phyloP scores from a whole-genome alignment of 2,888 invertebrate species.

The Drosophila rubida region DNA sequence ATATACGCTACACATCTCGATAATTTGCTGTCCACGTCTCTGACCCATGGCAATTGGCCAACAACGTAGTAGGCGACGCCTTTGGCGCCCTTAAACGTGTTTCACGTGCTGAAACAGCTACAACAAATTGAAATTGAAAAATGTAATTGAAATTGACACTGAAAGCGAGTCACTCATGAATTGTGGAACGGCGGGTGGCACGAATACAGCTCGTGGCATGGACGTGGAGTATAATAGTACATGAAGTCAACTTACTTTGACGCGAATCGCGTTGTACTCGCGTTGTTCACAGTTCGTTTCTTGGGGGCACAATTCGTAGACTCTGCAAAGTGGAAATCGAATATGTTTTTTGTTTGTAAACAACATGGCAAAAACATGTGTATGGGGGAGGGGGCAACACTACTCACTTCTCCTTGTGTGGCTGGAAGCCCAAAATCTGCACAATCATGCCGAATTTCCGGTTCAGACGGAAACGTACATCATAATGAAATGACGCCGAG shows the following conservation, averaged over 20 bases:
- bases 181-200: constrained; percentile 48
- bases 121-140: constrained; percentile 11
- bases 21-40: constrained; percentile 1
- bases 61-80: constrained; percentile 24
- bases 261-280: constrained; percentile 83
- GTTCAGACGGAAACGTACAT: constrained; percentile 83
- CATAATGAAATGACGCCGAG: constrained; percentile 53
- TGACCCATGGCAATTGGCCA: constrained; percentile 18
- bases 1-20: neutral
- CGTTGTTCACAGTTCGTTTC: constrained; percentile 83
- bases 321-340: constrained; percentile 65
- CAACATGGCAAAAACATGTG: constrained; percentile 56
- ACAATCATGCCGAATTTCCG: constrained; percentile 84
- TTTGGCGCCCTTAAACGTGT: constrained; percentile 57
- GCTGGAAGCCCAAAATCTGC: constrained; percentile 82
- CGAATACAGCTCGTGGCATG: constrained; percentile 49
- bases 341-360: constrained; percentile 28
- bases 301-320: constrained; percentile 83
- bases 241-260: constrained; percentile 79
- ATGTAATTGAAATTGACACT: constrained; percentile 25
- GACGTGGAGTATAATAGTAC: neutral
- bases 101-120: constrained; percentile 62
- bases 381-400: constrained; percentile 1
- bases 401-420: constrained; percentile 83
- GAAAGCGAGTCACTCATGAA: constrained; percentile 22